A percentile compares a stretch with the other conserved stretches of the same genome.
Conservation (phyloP, 1,140 invertebrate species). For the Lasioglossum baleicum region DNA sequence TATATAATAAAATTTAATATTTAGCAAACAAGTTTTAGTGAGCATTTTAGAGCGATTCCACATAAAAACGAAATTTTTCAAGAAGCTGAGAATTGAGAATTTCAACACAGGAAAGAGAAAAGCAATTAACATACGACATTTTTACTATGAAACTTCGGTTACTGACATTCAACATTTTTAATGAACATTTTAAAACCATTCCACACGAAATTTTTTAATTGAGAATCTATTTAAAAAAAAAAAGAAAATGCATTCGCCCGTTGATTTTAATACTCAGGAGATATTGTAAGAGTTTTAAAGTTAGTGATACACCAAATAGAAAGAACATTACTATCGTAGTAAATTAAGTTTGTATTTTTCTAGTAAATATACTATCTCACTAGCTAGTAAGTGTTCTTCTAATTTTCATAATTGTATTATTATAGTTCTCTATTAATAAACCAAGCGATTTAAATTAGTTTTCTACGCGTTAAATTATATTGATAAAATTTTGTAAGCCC, state of each 20-base stretch:
- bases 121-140: no score
- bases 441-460: neutral
- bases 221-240: no score
- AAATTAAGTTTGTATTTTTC: slow-evolving; percentile 52
- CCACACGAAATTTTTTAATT: no score
- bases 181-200: neutral
- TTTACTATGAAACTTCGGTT: no score
- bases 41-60: no score
- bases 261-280: slow-evolving; percentile 61
- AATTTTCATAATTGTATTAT: slow-evolving; percentile 18
- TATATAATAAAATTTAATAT: neutral
- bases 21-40: no score
- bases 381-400: slow-evolving; percentile 27
- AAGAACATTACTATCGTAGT: slow-evolving; percentile 41
- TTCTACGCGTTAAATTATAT: slow-evolving; percentile 36
- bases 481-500: slow-evolving; percentile 62
- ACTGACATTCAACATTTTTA: neutral
- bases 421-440: slow-evolving; percentile 22
- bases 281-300: slow-evolving; percentile 20
- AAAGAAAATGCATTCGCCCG: neutral
- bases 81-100: no score
- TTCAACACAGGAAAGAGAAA: no score
- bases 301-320: slow-evolving; percentile 64
- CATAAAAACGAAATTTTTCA: no score
- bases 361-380: slow-evolving; percentile 43